Conservation (phyloP, 2,113 vertebrate species). For the Drymodes brunneopygia region DNA sequence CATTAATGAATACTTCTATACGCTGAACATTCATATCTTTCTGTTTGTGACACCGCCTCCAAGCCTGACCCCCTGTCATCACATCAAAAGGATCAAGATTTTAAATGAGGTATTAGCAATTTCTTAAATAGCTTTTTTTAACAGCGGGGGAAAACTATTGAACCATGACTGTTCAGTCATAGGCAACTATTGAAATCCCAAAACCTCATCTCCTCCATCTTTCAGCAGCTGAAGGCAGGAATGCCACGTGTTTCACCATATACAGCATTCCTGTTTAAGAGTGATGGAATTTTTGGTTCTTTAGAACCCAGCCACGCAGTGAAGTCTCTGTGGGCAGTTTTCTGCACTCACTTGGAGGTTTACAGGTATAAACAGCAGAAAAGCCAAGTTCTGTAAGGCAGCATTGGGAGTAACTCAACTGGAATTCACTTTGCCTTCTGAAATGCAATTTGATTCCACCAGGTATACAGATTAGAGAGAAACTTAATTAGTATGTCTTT, state of each 20-base stretch:
- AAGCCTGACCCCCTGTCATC: slow-evolving; percentile 47
- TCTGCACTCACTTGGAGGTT: background rate
- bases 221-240: background rate
- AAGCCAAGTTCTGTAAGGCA: background rate
- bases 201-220: background rate
- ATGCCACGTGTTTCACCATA: background rate
- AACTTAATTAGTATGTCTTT: background rate
- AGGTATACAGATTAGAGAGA: background rate
- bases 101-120: slow-evolving; percentile 27
- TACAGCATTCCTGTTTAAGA: background rate
- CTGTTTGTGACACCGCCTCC: slow-evolving; percentile 45
- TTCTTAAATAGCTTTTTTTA: slow-evolving; percentile 49
- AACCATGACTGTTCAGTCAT: slow-evolving; percentile 5
- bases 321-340: background rate
- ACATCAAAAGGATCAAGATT: slow-evolving; percentile 51
- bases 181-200: background rate
- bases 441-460: background rate
- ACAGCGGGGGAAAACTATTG: background rate
- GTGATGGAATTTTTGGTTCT: background rate
- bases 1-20: slow-evolving; percentile 55
- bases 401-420: background rate
- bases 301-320: background rate
- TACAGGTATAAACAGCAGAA: background rate
- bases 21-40: slow-evolving; percentile 52
- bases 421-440: background rate